These are phyloP conservation scores for Himalopsyche japonica DNA, from an alignment of 2,888 invertebrate genomes.

Conservation along the genomic window DNA sequence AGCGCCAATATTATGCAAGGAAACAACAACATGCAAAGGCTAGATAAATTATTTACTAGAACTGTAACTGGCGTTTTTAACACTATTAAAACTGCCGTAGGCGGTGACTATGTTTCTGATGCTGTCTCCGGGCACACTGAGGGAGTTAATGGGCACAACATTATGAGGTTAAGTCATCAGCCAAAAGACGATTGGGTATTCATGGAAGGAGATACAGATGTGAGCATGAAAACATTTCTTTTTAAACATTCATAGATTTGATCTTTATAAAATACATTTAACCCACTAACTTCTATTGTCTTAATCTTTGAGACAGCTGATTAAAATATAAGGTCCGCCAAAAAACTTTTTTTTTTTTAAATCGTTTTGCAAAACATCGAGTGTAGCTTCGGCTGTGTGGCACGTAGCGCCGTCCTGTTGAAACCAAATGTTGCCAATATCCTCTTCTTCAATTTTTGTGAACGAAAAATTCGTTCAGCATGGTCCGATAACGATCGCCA, in stretches of 20 bases:
- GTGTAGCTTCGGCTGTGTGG: too few relatives aligned
- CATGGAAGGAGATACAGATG: conserved; percentile 36
- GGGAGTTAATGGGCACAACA: conserved; percentile 48
- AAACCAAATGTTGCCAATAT: too few relatives aligned
- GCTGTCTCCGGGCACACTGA: conserved; percentile 52
- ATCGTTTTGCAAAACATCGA: too few relatives aligned
- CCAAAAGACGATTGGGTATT: conserved; percentile 39
- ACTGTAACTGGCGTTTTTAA: conserved; percentile 81
- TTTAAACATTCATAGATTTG: not conserved
- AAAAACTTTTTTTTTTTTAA: too few relatives aligned
- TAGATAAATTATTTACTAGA: conserved; percentile 69
- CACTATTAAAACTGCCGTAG: conserved; percentile 71
- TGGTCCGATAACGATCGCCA: too few relatives aligned
- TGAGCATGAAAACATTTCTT: conserved; percentile 4
- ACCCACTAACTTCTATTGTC: too few relatives aligned
- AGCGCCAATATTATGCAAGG: conserved; percentile 46
- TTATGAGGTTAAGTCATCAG: conserved; percentile 45
- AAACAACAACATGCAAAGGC: conserved; percentile 57
- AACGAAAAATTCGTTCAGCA: too few relatives aligned
- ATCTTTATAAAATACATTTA: too few relatives aligned
- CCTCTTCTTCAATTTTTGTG: too few relatives aligned
- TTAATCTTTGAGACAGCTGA: too few relatives aligned
- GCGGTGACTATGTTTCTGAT: conserved; percentile 55
- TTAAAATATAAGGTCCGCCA: too few relatives aligned
- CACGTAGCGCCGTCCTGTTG: too few relatives aligned